Conservation (phyloP, 2,797 vertebrate genomes). For the Allobates femoralis region DNA sequence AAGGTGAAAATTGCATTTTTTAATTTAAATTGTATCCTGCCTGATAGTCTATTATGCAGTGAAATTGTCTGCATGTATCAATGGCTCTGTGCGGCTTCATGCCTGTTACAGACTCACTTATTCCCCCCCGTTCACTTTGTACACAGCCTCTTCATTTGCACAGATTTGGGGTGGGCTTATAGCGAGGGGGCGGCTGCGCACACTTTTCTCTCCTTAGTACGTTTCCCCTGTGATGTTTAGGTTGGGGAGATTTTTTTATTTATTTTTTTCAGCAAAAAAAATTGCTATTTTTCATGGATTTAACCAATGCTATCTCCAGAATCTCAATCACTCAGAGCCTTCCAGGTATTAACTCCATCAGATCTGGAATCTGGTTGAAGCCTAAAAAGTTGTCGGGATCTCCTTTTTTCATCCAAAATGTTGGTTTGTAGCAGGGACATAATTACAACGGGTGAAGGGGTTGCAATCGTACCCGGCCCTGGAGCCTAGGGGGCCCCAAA, state of each 20-base stretch:
- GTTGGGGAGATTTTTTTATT: not conserved
- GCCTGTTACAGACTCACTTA: conserved; percentile 94
- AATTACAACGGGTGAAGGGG: too few relatives aligned
- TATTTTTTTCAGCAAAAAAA: conserved; percentile 13
- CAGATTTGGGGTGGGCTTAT: conserved; percentile 24
- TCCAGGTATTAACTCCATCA: not conserved
- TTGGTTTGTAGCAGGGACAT: too few relatives aligned
- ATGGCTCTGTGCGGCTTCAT: conserved; percentile 90
- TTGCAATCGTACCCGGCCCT: too few relatives aligned
- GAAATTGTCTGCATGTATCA: conserved; percentile 99
- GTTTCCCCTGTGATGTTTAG: conserved; percentile 25
- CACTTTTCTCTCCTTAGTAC: conserved; percentile 6
- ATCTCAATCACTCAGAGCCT: not conserved
- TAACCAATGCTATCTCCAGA: conserved; percentile 18
- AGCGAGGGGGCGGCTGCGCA: conserved; percentile 4
- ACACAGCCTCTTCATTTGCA: conserved; percentile 75
- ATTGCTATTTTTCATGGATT: conserved; percentile 31
- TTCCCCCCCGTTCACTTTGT: conserved; percentile 94
- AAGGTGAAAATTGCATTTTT: conserved; percentile 99
- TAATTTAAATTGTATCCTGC: conserved; percentile 99
- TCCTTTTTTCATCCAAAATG: too few relatives aligned
- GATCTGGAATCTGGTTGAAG: not conserved
- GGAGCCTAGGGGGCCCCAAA: too few relatives aligned
- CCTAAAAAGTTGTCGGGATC: not conserved
- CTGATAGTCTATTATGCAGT: conserved; percentile 99